Base-by-base conservation (phyloP, 2,113 vertebrate genomes). In the Crotalus horridus region DNA sequence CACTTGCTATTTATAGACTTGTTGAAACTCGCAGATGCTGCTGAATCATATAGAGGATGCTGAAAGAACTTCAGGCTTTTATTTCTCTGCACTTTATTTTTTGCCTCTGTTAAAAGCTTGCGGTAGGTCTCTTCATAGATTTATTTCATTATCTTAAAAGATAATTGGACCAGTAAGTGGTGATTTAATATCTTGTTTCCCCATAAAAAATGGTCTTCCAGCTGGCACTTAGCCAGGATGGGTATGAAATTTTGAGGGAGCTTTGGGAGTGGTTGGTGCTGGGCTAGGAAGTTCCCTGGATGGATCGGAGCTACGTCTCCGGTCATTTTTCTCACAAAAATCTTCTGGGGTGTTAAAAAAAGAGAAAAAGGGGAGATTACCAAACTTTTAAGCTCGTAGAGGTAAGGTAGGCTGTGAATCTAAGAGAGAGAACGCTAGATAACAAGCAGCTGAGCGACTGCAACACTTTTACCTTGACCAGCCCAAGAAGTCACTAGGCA, bases 131-230 rank as follows among this genome's bases (percentile, higher is more conserved):
- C 87, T 88, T 17, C 85, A 55, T 39, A 90, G 4, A 10, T 92
- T 93, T 96, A 46, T 89, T 21, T 26, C 91, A 89, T 93, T 1
- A 39, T 3, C 61, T 24, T 17, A 53, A 89, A 61, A 94, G 92
- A 91, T 53, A 90, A 90, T 85, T 56, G 94, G 6, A n/a, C 4
- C 85, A 3, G 56, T 89, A 55, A 54, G 15, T 91, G 88, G 33
- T 92, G 85, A 89, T 56, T 93, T 85, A 93, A 1, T 39, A 39
- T 1, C 0, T 85, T 90, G 5, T 64, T 95, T 53, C 53, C 33
- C 87, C 12, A 87, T 29, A 91, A 87, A 51, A 90, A 0, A 0
- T 33, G 88, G 61, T 91, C 95, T 85, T 90, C 53, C 11, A n/a
- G 29, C 64, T 69, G 64, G 64, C 29, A 15, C 12, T 69, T n/a